Conservation (phyloP, 2,888 invertebrate species). For the Drosophila longiperda region DNA sequence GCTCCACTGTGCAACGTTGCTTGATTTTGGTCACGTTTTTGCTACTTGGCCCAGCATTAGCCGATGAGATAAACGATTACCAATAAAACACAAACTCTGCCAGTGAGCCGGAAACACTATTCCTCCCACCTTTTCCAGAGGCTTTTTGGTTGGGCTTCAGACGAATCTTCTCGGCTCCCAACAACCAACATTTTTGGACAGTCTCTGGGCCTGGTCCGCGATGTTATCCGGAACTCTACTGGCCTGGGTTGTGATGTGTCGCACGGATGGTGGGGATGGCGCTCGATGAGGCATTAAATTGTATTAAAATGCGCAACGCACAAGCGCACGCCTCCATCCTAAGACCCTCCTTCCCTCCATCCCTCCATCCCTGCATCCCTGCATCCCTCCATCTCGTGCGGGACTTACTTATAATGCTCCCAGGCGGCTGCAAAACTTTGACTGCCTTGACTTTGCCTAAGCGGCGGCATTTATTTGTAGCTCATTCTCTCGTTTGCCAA, state of each 20-base stretch:
- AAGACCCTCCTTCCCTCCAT: background rate
- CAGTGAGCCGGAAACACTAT: slow-evolving; percentile 64
- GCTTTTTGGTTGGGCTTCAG: slow-evolving; percentile 26
- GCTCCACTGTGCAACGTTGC: slow-evolving; percentile 52
- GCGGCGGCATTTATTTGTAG: slow-evolving; percentile 76
- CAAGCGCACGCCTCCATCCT: slow-evolving; percentile 45
- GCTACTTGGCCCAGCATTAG: slow-evolving; percentile 48
- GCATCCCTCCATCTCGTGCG: slow-evolving; percentile 2
- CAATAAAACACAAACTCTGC: slow-evolving; percentile 71
- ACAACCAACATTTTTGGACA: background rate
- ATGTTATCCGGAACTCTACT: slow-evolving; percentile 22
- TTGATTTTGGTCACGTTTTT: slow-evolving; percentile 52
- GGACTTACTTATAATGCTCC: slow-evolving; percentile 63
- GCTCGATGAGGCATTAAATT: slow-evolving; percentile 80
- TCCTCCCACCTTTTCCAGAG: slow-evolving; percentile 13
- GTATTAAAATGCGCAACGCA: slow-evolving; percentile 78
- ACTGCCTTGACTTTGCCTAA: slow-evolving; percentile 56
- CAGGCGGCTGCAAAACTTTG: slow-evolving; percentile 50
- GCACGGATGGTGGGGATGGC: slow-evolving; percentile 47
- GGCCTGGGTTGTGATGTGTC: background rate
- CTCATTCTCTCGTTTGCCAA: slow-evolving; percentile 33
- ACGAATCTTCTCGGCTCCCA: slow-evolving; percentile 14
- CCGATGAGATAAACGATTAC: slow-evolving; percentile 77
- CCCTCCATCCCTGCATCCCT: background rate
- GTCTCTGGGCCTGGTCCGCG: slow-evolving; percentile 3